A percentile compares a stretch with the other conserved stretches of the same genome.
Evolutionary conservation across 1,140 invertebrate genomes (phyloP).

Genomic region (Heliconius hermathena): DNA sequence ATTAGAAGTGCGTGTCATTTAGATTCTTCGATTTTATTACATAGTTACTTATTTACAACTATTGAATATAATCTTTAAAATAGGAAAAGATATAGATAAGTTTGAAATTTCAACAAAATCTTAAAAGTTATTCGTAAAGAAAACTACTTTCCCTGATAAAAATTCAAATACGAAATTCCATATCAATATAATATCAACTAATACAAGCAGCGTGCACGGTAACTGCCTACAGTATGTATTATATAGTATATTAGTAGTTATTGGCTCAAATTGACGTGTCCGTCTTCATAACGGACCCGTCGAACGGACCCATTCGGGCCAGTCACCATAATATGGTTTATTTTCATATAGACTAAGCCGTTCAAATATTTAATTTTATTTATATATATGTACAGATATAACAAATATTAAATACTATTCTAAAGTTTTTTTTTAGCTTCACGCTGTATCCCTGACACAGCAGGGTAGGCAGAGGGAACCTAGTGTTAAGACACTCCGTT

Average conservation of each 20-base stretch:
- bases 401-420: too few species aligned
- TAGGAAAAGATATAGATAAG: too few species aligned
- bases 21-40: too few species aligned
- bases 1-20: too few species aligned
- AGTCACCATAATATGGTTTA: conserved; percentile 31
- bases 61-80: too few species aligned
- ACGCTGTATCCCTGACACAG: too few species aligned
- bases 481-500: too few species aligned
- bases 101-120: too few species aligned
- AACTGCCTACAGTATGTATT: neutral
- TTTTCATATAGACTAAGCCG: conserved; percentile 22
- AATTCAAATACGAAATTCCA: neutral
- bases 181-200: neutral
- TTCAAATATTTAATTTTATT: neutral
- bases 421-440: too few species aligned
- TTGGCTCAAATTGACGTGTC: conserved; percentile 74
- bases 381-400: neutral
- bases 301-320: conserved; percentile 28
- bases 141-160: neutral
- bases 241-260: conserved; percentile 44
- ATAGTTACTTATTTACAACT: too few species aligned
- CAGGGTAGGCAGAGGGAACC: too few species aligned
- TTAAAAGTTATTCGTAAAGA: too few species aligned
- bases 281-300: conserved; percentile 67
- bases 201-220: neutral